phyloP scores from a whole-genome alignment of 2,888 invertebrate species.

The Abrostola tripartita region DNA sequence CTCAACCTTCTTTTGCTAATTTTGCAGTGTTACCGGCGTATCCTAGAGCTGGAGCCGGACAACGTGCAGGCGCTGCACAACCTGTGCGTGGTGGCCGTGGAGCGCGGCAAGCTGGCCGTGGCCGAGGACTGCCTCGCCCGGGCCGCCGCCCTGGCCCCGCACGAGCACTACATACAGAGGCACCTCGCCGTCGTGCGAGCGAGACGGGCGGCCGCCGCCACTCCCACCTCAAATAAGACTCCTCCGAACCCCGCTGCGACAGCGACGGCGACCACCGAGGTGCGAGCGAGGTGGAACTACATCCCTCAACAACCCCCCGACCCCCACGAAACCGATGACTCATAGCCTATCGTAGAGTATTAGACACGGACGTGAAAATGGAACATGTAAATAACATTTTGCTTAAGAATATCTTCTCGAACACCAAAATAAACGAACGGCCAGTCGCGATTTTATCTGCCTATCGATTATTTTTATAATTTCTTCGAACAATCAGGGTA shows the following conservation, averaged over 20 bases:
- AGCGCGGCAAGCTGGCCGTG: slow-evolving; percentile 94
- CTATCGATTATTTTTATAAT: slow-evolving; percentile 58
- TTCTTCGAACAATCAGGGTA: slow-evolving; percentile 66
- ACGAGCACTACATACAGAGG: slow-evolving; percentile 96
- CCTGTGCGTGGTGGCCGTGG: slow-evolving; percentile 98
- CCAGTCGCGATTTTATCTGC: slow-evolving; percentile 55
- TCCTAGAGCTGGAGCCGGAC: slow-evolving; percentile 95
- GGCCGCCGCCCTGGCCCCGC: slow-evolving; percentile 94
- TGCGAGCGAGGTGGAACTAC: slow-evolving; percentile 86
- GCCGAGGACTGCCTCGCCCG: slow-evolving; percentile 95
- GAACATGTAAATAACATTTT: slow-evolving; percentile 54
- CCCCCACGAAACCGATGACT: slow-evolving; percentile 78
- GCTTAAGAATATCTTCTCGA: slow-evolving; percentile 53
- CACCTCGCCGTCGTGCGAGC: slow-evolving; percentile 96
- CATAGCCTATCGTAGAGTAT: slow-evolving; percentile 68
- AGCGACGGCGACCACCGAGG: slow-evolving; percentile 66
- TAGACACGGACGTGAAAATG: slow-evolving; percentile 31
- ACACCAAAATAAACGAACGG: slow-evolving; percentile 57
- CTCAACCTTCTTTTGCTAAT: not conserved
- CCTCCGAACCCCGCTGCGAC: slow-evolving; percentile 52
- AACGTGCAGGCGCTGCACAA: slow-evolving; percentile 98
- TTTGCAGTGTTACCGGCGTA: slow-evolving; percentile 95
- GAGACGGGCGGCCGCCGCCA: slow-evolving; percentile 58
- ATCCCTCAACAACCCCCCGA: slow-evolving; percentile 85
- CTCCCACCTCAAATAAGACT: slow-evolving; percentile 36